Base-by-base conservation (phyloP, 92 coral and sea anemone species). In the Porites divaricata region DNA sequence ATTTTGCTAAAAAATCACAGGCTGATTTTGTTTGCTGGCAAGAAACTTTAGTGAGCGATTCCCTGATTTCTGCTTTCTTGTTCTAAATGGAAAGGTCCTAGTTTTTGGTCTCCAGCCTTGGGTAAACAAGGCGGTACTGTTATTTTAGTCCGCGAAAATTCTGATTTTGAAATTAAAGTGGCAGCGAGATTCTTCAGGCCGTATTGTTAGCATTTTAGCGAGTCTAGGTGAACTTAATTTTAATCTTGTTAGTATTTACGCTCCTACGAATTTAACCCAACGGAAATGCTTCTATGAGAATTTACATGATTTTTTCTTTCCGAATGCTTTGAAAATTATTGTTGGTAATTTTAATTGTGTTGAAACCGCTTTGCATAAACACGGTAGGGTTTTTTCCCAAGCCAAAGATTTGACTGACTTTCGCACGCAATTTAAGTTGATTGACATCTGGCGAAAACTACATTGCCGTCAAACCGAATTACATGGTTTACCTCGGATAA, bases 61-160 rank as follows among this genome's bases (percentile, higher is more conserved):
- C 41, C 0, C 26, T 59, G 16, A 50, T 1, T 26, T 25, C 51
- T 28, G 2, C 14, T 75, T 6, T 7, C 1, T 0, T 0, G 48
- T 28, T 28, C 79, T 8, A 25, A 25, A 75, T 59, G 51, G 67
- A 5, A 25, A 6, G 56, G 50, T 0, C 28, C 26, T 26, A 56
- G 79, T 26, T 63, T 49, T 4, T 87, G 82, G 81, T 70, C 74
- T n/a, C 79, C 79, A 9, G 79, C 74, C 1, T 23, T 80, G 9
- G 85, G 84, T 6, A 71, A 72, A 11, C 81, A 82, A 5, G 77
- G 74, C 0, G 86, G 86, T 15, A 58, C 64, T 1, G 72, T 61
- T 9, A 10, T 49, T 50, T 12, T 52, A 0, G 15, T 65, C 0
- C 8, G 63, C 12, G 23, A 49, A 61, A 15, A 75, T 25, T 6